Conservation (phyloP, 1,140 invertebrate genomes). For the Polyergus mexicanus region DNA sequence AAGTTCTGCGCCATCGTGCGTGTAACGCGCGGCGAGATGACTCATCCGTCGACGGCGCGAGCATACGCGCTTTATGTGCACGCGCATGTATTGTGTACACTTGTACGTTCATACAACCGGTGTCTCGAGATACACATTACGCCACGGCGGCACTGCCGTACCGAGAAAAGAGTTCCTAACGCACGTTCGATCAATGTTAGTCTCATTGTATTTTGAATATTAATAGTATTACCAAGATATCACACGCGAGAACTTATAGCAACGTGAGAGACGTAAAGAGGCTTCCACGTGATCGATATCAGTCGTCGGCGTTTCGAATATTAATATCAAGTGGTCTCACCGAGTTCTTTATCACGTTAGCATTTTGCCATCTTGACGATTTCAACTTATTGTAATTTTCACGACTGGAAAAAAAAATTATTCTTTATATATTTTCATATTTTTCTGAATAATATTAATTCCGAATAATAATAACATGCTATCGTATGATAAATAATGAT, state of each 20-base stretch:
- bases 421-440: background rate
- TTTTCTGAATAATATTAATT: background rate
- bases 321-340: constrained; percentile 31
- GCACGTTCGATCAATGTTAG: constrained; percentile 36
- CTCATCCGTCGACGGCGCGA: constrained; percentile 48
- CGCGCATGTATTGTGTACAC: constrained; percentile 53
- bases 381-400: background rate
- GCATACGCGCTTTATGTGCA: constrained; percentile 46
- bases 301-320: constrained; percentile 17
- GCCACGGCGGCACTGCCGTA: constrained; percentile 52
- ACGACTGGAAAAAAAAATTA: background rate
- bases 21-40: constrained; percentile 49
- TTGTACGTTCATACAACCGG: constrained; percentile 55
- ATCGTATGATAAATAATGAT: background rate
- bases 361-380: background rate
- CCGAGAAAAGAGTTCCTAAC: constrained; percentile 30
- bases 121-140: constrained; percentile 57
- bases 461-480: background rate
- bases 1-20: constrained; percentile 61
- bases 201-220: constrained; percentile 49
- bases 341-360: constrained; percentile 11
- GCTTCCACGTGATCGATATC: constrained; percentile 46
- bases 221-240: constrained; percentile 47
- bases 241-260: constrained; percentile 56
- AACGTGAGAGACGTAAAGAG: constrained; percentile 16